Conservation (phyloP, 2,113 vertebrate genomes). For the Eptatretus burgeri region DNA sequence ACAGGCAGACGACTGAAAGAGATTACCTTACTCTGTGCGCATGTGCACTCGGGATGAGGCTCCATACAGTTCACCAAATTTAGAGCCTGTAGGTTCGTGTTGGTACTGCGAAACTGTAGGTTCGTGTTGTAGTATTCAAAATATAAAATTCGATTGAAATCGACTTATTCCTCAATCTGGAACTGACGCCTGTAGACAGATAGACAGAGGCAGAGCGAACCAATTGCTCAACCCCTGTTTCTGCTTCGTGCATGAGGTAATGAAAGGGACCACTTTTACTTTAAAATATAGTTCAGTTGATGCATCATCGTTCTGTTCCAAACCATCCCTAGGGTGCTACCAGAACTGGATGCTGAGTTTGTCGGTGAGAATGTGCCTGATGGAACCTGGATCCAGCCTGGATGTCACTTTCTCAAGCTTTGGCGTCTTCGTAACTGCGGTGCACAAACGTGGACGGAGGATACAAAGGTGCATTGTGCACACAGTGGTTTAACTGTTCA, state of each 20-base stretch:
- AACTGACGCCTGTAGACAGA: background rate
- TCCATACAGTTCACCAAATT: too few relatives aligned
- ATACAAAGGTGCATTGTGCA: constrained; percentile 37
- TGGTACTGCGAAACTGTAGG: too few relatives aligned
- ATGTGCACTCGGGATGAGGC: too few relatives aligned
- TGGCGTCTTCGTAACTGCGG: constrained; percentile 94
- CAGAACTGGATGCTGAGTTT: constrained; percentile 63
- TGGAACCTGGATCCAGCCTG: constrained; percentile 57
- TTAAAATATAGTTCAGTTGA: background rate
- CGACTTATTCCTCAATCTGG: background rate
- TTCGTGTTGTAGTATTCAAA: background rate
- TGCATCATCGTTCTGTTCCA: constrained; percentile 19
- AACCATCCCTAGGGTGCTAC: constrained; percentile 39
- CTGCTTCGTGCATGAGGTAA: too few relatives aligned
- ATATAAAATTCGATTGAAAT: background rate
- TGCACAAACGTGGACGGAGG: constrained; percentile 53
- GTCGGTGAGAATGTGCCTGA: constrained; percentile 97
- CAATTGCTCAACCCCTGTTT: too few relatives aligned
- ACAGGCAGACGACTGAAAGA: too few relatives aligned
- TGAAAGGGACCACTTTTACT: background rate
- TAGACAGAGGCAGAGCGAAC: too few relatives aligned
- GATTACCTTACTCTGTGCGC: too few relatives aligned
- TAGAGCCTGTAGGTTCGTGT: too few relatives aligned
- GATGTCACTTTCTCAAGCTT: constrained; percentile 78
- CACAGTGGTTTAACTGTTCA: too few relatives aligned